Conservation (phyloP, 2,888 invertebrate genomes). For the Caradrina kadenii region DNA sequence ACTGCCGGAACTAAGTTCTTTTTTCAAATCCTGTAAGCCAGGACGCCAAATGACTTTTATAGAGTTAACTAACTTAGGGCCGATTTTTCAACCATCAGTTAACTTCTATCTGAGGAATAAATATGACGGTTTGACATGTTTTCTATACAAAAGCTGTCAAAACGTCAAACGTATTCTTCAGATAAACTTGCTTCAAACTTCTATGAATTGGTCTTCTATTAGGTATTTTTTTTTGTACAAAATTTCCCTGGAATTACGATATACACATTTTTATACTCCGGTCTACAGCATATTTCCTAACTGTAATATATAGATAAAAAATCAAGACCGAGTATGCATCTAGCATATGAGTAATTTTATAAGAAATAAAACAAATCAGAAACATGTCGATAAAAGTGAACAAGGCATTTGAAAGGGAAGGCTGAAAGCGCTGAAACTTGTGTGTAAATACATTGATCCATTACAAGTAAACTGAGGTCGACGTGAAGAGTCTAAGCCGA, state of each 20-base stretch:
- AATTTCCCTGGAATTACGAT: background rate
- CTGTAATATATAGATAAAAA: conserved; percentile 1
- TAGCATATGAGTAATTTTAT: conserved; percentile 17
- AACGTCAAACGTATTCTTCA: too few species aligned
- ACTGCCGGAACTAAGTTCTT: too few species aligned
- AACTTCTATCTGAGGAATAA: too few species aligned
- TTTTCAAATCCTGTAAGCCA: too few species aligned
- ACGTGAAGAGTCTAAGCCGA: conserved; percentile 22
- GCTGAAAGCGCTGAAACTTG: background rate
- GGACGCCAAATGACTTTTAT: too few species aligned
- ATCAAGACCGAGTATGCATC: background rate
- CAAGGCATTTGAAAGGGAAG: conserved; percentile 6
- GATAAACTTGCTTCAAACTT: background rate
- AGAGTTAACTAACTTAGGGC: too few species aligned
- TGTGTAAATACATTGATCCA: conserved; percentile 39
- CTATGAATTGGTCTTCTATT: background rate
- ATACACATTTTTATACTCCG: background rate
- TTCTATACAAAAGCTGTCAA: too few species aligned
- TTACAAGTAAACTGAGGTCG: conserved; percentile 12
- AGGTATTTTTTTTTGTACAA: too few species aligned
- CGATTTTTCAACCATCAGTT: too few species aligned
- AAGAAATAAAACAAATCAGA: conserved; percentile 31
- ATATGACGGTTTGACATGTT: too few species aligned
- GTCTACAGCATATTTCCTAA: background rate
- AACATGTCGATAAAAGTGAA: conserved; percentile 13